A percentile compares a stretch with the other conserved stretches of the same genome.
phyloP scores from a whole-genome alignment of 2,113 vertebrate genomes.

The Gulo gulo region DNA sequence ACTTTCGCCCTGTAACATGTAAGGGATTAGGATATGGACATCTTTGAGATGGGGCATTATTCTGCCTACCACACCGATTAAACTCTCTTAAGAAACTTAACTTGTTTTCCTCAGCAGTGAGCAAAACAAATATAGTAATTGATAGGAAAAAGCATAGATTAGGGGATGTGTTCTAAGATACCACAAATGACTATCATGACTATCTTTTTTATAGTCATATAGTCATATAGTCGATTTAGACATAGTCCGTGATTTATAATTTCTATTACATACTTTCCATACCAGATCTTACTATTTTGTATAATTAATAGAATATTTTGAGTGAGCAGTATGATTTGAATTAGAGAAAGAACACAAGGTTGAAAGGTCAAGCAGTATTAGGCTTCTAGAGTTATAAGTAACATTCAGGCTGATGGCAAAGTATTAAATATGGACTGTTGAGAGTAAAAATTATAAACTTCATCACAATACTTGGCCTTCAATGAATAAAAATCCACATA shows the following conservation, averaged over 20 bases:
- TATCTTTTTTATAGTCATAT: not conserved
- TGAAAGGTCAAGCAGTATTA: not conserved
- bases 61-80: not conserved
- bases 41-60: not conserved
- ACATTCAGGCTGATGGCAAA: not conserved
- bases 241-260: not conserved
- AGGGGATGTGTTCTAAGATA: not conserved
- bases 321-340: not conserved
- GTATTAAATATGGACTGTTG: not conserved
- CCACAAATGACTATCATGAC: not conserved
- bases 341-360: not conserved
- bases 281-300: not conserved
- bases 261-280: not conserved
- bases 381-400: not conserved
- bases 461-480: not conserved
- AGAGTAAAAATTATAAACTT: not conserved
- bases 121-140: not conserved
- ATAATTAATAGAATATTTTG: not conserved
- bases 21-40: not conserved
- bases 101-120: not conserved
- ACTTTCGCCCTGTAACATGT: not conserved
- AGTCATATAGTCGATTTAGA: not conserved
- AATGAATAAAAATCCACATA: not conserved
- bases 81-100: not conserved
- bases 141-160: not conserved